These are phyloP conservation scores for Venturia canescens DNA, from an alignment of 1,140 invertebrate species.

Conservation along the genomic window DNA sequence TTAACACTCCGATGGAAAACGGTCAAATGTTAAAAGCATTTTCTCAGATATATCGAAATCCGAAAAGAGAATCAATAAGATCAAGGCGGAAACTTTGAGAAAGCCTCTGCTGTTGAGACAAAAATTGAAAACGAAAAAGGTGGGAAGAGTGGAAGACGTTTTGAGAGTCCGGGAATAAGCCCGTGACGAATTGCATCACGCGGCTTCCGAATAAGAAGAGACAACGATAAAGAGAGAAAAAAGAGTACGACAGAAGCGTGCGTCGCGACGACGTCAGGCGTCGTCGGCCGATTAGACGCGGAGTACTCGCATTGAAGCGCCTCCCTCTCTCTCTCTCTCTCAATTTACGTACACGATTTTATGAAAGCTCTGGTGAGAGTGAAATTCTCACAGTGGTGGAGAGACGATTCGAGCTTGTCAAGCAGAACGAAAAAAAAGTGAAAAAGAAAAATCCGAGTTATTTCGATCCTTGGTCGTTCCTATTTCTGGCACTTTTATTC, in stretches of 20 bases:
- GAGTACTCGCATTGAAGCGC: conserved; percentile 20
- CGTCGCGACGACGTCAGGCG: conserved; percentile 64
- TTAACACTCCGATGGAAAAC: not conserved
- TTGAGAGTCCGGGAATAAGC: too few relatives aligned
- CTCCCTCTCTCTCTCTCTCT: not conserved
- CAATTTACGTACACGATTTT: too few relatives aligned
- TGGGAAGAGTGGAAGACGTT: not conserved
- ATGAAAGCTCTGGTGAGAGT: too few relatives aligned
- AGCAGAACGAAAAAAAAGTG: too few relatives aligned
- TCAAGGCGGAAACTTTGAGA: not conserved
- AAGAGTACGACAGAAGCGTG: conserved; percentile 67
- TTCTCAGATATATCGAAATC: not conserved
- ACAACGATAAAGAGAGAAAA: conserved; percentile 52
- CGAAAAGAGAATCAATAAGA: not conserved
- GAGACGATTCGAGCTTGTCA: too few relatives aligned
- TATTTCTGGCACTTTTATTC: too few relatives aligned
- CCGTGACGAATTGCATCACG: too few relatives aligned
- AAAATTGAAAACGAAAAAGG: not conserved
- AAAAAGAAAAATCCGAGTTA: too few relatives aligned
- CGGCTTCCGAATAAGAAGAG: too few relatives aligned
- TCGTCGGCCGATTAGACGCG: conserved; percentile 69
- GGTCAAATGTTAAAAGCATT: not conserved
- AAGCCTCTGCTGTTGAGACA: not conserved
- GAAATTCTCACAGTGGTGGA: too few relatives aligned
- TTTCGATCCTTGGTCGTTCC: too few relatives aligned